Conservation (phyloP, 2,888 invertebrate genomes). For the Encarsia formosa region DNA sequence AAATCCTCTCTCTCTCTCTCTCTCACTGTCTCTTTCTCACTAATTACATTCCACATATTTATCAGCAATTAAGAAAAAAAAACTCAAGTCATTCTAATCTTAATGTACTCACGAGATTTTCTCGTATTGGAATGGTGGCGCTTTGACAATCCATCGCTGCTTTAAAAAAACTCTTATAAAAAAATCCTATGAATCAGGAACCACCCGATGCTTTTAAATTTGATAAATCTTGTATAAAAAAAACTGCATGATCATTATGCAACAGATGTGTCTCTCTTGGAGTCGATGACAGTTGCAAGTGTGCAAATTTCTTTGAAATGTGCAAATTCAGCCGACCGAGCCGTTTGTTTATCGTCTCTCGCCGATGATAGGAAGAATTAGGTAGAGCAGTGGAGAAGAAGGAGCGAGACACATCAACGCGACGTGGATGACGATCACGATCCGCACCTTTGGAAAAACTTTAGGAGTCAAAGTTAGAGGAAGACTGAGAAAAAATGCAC, state of each 20-base stretch:
- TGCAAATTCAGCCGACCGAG: no score
- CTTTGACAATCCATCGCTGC: slow-evolving; percentile 41
- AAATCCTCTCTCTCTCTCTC: no score
- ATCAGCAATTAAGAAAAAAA: not conserved
- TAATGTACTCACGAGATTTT: slow-evolving; percentile 41
- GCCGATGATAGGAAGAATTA: no score
- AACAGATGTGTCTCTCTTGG: slow-evolving; percentile 1
- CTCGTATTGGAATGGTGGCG: slow-evolving; percentile 35
- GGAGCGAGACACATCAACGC: no score
- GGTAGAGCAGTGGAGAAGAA: no score
- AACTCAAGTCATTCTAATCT: not conserved
- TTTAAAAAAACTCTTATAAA: no score
- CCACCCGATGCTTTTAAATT: not conserved
- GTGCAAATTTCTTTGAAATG: no score
- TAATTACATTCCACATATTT: not conserved
- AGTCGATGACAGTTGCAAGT: slow-evolving; percentile 22
- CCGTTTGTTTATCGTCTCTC: no score
- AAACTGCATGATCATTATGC: slow-evolving; percentile 28
- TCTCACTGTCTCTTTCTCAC: not conserved
- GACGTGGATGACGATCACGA: no score
- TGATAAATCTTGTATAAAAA: slow-evolving; percentile 6
- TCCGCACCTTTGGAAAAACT: no score
- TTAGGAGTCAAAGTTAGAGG: no score
- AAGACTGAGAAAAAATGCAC: no score
- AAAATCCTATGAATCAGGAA: not conserved